Evolutionary conservation across 2,113 vertebrate species (phyloP), one percentile per base, ranked within the genome.

Genomic region (Fregata magnificens): DNA sequence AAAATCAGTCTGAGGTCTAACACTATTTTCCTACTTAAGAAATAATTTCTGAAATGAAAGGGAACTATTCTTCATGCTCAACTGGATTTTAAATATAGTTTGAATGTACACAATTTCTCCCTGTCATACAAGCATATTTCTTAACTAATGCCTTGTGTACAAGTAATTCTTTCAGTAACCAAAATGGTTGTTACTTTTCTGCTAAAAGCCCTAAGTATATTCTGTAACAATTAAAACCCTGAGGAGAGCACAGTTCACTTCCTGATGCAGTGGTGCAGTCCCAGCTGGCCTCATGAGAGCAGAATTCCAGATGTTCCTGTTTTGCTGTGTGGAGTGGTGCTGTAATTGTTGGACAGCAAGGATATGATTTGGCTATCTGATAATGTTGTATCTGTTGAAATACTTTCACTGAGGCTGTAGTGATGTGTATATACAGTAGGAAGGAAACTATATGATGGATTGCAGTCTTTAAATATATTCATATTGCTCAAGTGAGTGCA

Each of bases 261-360:
- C 93, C 97, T 94, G 91, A 91, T 36, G 17, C 11, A 88, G 71
- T 12, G 5, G 40, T 70, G 89, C 65, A 79, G 38, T 69, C 65
- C 24, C 95, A 95, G 95, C 92, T 97, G 96, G 72, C 62, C 28
- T 88, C 52, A 29, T 0, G 14, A 76, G 76, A 65, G 50, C 66
- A 76, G 72, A 88, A 62, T 92, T 94, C 91, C 95, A 97, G 95
- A 94, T 94, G 95, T 95, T 97, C 49, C 47, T 90, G 49, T 95
- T 88, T 79, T 69, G 45, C 90, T 88, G 29, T n/a, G 7, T 42
- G 93, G 87, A 74, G 63, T 1, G 2, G 50, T 67, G 84, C 82
- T 79, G 83, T 95, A 78, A 92, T 80, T 86, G 66, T 90, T 97
- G 96, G 97, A 95, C 96, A 95, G 91, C 87, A 95, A 70, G 82